Conservation (phyloP, 1,140 invertebrate species). For the Nylanderia fulva region DNA sequence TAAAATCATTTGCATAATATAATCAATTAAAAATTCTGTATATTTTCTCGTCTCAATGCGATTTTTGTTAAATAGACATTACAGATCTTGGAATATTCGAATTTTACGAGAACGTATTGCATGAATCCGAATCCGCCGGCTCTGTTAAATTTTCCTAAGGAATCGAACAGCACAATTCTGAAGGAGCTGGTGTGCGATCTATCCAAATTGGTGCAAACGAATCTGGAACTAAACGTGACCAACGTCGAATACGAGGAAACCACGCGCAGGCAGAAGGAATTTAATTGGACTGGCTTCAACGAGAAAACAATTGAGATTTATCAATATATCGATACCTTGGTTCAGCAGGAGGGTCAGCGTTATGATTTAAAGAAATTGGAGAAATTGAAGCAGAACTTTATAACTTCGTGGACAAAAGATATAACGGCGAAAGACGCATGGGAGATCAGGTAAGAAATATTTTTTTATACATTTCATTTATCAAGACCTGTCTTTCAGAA, state of each 20-base stretch:
- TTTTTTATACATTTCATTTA: background rate
- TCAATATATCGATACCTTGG: conserved; percentile 76
- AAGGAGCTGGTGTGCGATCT: conserved; percentile 79
- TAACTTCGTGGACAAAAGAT: conserved; percentile 72
- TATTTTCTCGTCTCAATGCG: conserved; percentile 1
- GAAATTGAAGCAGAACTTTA: conserved; percentile 70
- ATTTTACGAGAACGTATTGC: conserved; percentile 80
- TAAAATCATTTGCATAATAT: background rate
- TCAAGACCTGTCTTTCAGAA: background rate
- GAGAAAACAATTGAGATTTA: conserved; percentile 79
- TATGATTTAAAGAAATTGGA: conserved; percentile 64
- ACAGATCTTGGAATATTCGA: conserved; percentile 79
- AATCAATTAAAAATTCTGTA: background rate
- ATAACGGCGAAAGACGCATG: conserved; percentile 67
- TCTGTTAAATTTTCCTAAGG: conserved; percentile 78
- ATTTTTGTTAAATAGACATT: conserved; percentile 69
- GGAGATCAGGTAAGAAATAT: conserved; percentile 78
- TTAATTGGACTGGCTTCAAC: conserved; percentile 82
- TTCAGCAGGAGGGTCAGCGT: conserved; percentile 67
- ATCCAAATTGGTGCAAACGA: conserved; percentile 71
- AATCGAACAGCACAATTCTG: conserved; percentile 77
- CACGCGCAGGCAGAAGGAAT: conserved; percentile 38
- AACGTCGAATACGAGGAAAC: conserved; percentile 57
- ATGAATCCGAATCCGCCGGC: conserved; percentile 60
- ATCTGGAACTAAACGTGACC: conserved; percentile 76